Conservation (phyloP, 1,140 invertebrate genomes). For the Pseudachorutes palmiensis region DNA sequence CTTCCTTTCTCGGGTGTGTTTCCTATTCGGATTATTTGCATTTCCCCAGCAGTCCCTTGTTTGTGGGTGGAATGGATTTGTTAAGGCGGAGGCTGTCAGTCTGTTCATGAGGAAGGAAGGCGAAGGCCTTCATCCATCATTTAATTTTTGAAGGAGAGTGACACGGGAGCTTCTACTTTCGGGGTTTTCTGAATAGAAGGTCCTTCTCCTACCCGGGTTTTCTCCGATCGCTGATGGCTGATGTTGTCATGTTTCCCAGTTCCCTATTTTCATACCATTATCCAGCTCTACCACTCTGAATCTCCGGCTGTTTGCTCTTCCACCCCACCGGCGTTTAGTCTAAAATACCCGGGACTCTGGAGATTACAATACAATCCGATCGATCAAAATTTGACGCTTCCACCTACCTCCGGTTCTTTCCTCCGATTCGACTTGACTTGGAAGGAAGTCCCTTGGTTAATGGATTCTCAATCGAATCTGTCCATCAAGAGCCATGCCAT, state of each 20-base stretch:
- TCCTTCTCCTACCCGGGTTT: background rate
- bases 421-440: constrained; percentile 1
- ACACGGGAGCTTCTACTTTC: background rate
- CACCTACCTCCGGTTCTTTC: constrained; percentile 1
- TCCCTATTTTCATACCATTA: background rate
- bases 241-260: background rate
- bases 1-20: background rate
- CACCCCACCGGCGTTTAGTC: background rate
- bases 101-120: constrained; percentile 5
- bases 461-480: constrained; percentile 12
- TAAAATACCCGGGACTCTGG: background rate
- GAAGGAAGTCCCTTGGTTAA: background rate
- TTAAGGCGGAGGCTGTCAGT: constrained; percentile 9
- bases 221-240: background rate
- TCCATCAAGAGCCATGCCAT: constrained; percentile 4
- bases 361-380: constrained; percentile 10
- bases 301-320: background rate
- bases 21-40: too few species aligned
- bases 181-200: background rate
- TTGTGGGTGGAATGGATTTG: constrained; percentile 11
- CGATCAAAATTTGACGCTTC: constrained; percentile 11
- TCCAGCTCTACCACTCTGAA: background rate
- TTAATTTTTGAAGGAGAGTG: constrained; percentile 9
- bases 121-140: constrained; percentile 12
- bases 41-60: too few species aligned